A percentile compares a stretch with the other conserved stretches of the same genome.
phyloP scores from a whole-genome alignment of 2,113 vertebrate species.

The Clarias gariepinus region DNA sequence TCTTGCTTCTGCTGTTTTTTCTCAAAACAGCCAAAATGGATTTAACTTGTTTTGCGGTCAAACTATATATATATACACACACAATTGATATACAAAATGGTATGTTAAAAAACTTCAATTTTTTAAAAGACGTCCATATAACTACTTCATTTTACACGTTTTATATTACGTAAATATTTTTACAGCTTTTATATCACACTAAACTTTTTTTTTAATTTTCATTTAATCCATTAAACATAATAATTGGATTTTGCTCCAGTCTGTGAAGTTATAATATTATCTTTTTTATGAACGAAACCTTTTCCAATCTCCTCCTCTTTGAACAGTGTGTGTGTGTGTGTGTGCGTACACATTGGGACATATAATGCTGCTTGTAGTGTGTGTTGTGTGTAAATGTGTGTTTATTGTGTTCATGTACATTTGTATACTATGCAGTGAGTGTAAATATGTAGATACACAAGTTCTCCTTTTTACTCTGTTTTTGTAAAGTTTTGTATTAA shows the following conservation, averaged over 20 bases:
- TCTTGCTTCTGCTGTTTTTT: no score
- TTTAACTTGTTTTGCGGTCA: no score
- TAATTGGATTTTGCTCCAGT: background rate
- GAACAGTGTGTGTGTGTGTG: background rate
- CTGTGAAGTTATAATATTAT: background rate
- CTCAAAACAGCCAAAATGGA: no score
- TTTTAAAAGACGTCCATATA: background rate
- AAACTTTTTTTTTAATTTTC: background rate
- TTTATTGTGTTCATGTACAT: conserved; percentile 56
- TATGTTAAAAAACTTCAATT: no score
- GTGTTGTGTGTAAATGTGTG: background rate
- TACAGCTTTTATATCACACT: background rate
- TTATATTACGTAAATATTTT: background rate
- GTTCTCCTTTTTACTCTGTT: conserved; percentile 64
- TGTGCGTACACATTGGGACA: background rate
- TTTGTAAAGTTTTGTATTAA: conserved; percentile 71
- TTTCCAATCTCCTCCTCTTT: background rate
- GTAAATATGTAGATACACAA: conserved; percentile 76
- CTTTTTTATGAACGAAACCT: background rate
- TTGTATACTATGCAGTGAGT: conserved; percentile 69
- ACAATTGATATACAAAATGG: no score
- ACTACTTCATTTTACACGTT: background rate
- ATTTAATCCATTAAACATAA: background rate
- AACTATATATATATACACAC: no score
- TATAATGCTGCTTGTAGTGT: background rate